Evolutionary conservation across 2,888 invertebrate genomes (phyloP).

Genomic region (Cataglyphis livida): DNA sequence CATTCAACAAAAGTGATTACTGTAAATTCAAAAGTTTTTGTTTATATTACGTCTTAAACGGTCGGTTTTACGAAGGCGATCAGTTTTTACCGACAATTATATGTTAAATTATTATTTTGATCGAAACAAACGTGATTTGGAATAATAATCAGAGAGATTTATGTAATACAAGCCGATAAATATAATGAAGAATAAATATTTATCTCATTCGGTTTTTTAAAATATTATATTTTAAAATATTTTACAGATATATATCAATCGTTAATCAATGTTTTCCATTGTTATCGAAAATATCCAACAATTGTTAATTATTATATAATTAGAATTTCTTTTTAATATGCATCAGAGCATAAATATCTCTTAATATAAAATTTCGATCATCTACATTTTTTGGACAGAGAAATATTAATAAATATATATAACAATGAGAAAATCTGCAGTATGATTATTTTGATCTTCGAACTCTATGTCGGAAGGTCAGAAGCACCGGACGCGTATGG

Average conservation of each 20-base stretch:
- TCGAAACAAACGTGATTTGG: not conserved
- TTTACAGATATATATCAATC: not conserved
- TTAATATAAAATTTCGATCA: not conserved
- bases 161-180: not conserved
- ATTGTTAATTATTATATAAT: not conserved
- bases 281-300: not conserved
- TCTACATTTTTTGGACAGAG: not conserved
- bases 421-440: not conserved
- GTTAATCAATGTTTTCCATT: not conserved
- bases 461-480: slow-evolving; percentile 49
- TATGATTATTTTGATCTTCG: not conserved
- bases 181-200: not conserved
- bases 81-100: not conserved
- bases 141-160: not conserved
- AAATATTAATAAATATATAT: not conserved
- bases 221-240: not conserved
- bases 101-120: not conserved
- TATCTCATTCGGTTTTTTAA: not conserved
- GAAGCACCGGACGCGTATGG: slow-evolving; percentile 61
- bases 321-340: not conserved
- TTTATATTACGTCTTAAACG: not conserved
- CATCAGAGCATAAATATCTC: not conserved
- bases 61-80: not conserved
- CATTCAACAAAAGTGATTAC: slow-evolving; percentile 80
- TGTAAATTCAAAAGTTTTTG: slow-evolving; percentile 23